A percentile compares a stretch with the other conserved stretches of the same genome.
These are phyloP conservation scores for Orchestes rusci DNA, from an alignment of 2,888 invertebrate genomes.

Conservation along the genomic window DNA sequence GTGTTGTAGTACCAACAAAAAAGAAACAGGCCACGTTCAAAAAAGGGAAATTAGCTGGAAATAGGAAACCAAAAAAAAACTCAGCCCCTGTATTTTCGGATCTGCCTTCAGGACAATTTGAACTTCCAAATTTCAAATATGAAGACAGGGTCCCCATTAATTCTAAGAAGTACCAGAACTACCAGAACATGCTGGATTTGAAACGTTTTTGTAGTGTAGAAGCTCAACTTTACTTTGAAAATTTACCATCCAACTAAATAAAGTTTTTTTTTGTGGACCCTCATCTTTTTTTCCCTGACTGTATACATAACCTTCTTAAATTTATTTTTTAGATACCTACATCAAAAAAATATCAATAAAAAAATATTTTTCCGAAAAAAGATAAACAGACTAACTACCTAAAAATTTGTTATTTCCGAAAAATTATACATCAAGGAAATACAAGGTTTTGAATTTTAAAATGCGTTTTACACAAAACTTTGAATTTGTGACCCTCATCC, in stretches of 20 bases:
- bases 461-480: background rate
- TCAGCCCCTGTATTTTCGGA: background rate
- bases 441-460: background rate
- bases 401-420: background rate
- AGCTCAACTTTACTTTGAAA: background rate
- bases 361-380: background rate
- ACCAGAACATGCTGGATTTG: background rate
- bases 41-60: background rate
- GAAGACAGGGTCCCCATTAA: background rate
- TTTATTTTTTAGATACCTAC: background rate
- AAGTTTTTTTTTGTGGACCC: background rate
- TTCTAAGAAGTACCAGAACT: background rate
- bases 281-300: background rate
- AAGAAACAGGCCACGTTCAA: background rate
- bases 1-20: background rate
- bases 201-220: conserved; percentile 5
- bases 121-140: background rate
- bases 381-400: background rate
- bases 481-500: background rate
- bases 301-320: background rate
- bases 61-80: background rate
- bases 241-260: background rate
- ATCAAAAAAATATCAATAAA: background rate
- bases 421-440: background rate
- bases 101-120: conserved; percentile 1